These are phyloP conservation scores for western clawed frog (Xenopus tropicalis) DNA, from an alignment of 2,113 vertebrate genomes.

Conservation along the genomic window UCB_Xtro_10.0 CM004449.2:88350501-88351000, in stretches of 20 bases:
- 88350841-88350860: conserved; percentile 26
- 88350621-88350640: no score
- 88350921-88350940: conserved; percentile 31
- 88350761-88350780: conserved; percentile 31
- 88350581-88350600: no score
- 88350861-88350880: conserved; percentile 36
- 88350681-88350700: background rate
- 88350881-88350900: conserved; percentile 27
- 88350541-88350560: no score
- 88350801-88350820: conserved; percentile 30
- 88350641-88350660: background rate
- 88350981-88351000: background rate
- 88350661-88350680: background rate
- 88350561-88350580: no score
- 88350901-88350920: conserved; percentile 22
- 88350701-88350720: conserved; percentile 1
- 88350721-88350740: conserved; percentile 10
- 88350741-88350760: background rate
- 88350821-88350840: conserved; percentile 36
- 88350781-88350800: conserved; percentile 3
- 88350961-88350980: conserved; percentile 11
- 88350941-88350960: conserved; percentile 36
- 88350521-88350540: no score
- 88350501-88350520: no score
- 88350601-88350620: no score